phyloP scores from a whole-genome alignment of 2,888 invertebrate species.

The Girardia tigrina region DNA sequence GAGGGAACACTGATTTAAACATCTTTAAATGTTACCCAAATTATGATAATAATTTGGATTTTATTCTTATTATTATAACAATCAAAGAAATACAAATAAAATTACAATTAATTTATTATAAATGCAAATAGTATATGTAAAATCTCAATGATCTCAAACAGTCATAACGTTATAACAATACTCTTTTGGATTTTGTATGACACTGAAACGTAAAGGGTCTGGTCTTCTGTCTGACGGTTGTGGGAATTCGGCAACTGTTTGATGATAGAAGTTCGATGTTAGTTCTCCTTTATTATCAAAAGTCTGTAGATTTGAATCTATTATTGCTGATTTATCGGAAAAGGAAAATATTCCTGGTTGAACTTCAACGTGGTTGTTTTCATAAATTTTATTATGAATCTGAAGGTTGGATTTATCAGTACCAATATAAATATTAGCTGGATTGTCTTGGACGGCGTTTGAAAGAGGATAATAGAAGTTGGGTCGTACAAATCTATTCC shows the following conservation, averaged over 20 bases:
- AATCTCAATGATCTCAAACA: no score
- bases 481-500: background rate
- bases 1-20: no score
- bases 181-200: constrained; percentile 17
- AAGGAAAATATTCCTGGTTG: background rate
- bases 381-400: background rate
- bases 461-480: background rate
- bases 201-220: background rate
- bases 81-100: no score
- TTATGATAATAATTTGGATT: no score
- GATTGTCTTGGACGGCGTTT: background rate
- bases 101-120: no score
- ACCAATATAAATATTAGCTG: background rate
- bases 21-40: no score
- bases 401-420: background rate
- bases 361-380: background rate
- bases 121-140: no score
- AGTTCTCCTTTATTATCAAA: background rate
- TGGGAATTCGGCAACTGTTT: background rate
- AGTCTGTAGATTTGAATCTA: background rate
- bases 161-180: constrained; percentile 10
- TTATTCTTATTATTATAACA: no score
- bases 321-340: background rate
- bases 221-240: background rate
- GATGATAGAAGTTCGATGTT: background rate